Conservation (phyloP, 2,113 vertebrate species). For the Anolis carolinensis region DNA sequence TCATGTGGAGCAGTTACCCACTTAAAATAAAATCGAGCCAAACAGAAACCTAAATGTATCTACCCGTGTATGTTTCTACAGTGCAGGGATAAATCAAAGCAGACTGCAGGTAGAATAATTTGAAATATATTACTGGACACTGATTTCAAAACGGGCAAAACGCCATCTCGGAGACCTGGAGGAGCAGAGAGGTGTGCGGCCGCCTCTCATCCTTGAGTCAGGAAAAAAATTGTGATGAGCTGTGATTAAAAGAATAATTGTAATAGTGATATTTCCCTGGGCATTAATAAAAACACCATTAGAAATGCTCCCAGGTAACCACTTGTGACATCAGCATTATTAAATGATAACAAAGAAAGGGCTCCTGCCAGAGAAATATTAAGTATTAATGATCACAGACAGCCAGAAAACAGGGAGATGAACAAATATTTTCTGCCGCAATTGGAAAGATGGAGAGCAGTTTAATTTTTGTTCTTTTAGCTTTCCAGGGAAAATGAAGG, state of each 20-base stretch:
- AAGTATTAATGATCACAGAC: constrained; percentile 46
- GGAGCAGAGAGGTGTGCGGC: neutral
- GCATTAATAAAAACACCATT: constrained; percentile 57
- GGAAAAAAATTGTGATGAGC: constrained; percentile 35
- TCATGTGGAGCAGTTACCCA: constrained; percentile 52
- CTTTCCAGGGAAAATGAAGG: neutral
- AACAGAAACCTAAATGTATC: constrained; percentile 40
- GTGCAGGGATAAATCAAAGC: constrained; percentile 49
- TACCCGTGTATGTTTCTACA: constrained; percentile 46
- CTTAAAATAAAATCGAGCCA: constrained; percentile 51
- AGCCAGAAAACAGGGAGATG: constrained; percentile 47
- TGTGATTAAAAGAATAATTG: constrained; percentile 64
- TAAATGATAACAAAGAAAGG: constrained; percentile 68
- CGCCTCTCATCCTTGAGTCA: constrained; percentile 9
- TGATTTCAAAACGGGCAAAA: constrained; percentile 4
- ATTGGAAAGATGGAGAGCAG: neutral
- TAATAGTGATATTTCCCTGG: constrained; percentile 50
- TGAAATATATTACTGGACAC: constrained; percentile 22
- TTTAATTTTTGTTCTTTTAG: neutral
- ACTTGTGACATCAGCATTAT: constrained; percentile 63
- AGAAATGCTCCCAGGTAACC: constrained; percentile 56
- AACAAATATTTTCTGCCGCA: neutral
- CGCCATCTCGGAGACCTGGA: constrained; percentile 22
- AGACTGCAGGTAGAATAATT: constrained; percentile 11
- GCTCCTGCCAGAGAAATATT: constrained; percentile 57